phyloP scores from a whole-genome alignment of 2,113 vertebrate species.

The Aegithalos caudatus region DNA sequence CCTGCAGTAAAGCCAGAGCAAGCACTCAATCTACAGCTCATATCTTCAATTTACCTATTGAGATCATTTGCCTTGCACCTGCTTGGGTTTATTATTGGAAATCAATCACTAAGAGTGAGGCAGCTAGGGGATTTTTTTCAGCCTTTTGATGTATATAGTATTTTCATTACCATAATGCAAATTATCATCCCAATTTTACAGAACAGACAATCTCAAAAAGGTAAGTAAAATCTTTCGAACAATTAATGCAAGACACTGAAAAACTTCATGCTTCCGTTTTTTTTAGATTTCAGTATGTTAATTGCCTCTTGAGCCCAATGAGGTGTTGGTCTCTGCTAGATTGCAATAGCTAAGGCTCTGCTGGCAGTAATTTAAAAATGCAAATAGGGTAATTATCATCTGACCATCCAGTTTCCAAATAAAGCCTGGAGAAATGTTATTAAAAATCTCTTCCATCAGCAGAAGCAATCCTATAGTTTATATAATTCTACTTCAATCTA shows the following conservation, averaged over 20 bases:
- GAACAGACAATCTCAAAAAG: not conserved
- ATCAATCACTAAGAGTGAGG: not conserved
- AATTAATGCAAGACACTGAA: not conserved
- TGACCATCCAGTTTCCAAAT: not conserved
- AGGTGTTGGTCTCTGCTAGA: conserved; percentile 5
- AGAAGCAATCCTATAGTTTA: not conserved
- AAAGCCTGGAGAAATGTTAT: not conserved
- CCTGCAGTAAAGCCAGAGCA: not conserved
- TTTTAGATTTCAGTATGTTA: not conserved
- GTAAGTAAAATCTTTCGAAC: not conserved
- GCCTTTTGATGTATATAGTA: not conserved
- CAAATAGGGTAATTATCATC: not conserved
- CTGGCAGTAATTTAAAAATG: not conserved
- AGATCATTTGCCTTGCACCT: not conserved
- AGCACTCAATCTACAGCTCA: not conserved
- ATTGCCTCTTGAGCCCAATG: not conserved
- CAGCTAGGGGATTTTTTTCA: not conserved
- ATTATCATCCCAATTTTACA: not conserved
- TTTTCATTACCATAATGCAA: not conserved
- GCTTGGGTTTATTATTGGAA: not conserved
- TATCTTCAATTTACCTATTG: not conserved
- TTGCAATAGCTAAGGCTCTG: not conserved
- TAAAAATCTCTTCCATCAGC: not conserved
- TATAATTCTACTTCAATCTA: not conserved
- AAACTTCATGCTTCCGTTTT: not conserved